Evolutionary conservation across 2,888 invertebrate genomes (phyloP), one percentile per base, ranked within the genome.

Genomic region (Drosophila lutescens): DNA sequence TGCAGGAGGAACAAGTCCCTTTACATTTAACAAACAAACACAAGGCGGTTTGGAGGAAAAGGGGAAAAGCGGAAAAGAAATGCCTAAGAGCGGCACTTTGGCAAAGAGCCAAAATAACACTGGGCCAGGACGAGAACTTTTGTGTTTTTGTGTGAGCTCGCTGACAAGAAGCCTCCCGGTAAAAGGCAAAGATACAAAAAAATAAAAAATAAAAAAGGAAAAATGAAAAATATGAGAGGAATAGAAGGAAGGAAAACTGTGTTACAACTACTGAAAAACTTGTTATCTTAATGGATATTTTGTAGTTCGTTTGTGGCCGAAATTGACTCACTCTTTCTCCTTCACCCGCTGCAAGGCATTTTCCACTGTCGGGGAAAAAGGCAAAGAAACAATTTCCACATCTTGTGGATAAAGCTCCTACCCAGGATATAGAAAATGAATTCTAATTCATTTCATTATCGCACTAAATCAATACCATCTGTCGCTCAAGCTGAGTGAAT

Each of bases 231-330:
- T 34, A 59, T 54, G 43, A 54, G 63, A 41, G 59, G 34, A 44
- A 41, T 36, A 30, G 40, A 44, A 32, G 57, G 44, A 43, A 65
- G 51, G 49, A 73, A 67, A 79, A 82, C 63, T 70, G 61, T 83
- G 84, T 83, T 82, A 79, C 83, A 83, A 83, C 83, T 83, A 80
- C 83, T 83, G 82, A 83, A 85, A 73, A 84, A 83, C 83, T 83
- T 84, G 83, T 83, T 83, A 83, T 83, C 83, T 83, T 83, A 83
- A 83, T 83, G 85, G 83, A 85, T 85, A 85, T 83, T 83, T 84
- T 83, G 85, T 85, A 85, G 80, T 82, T 83, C 85, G 83, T 85
- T 83, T 85, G 83, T 82, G 85, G 83, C 70, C 77, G 67, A 85
- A 82, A 85, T 85, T 85, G 83, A 83, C 83, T 85, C 80, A 77